Evolutionary conservation across 2,113 vertebrate species (phyloP).

Genomic region (Isichthys henryi): DNA sequence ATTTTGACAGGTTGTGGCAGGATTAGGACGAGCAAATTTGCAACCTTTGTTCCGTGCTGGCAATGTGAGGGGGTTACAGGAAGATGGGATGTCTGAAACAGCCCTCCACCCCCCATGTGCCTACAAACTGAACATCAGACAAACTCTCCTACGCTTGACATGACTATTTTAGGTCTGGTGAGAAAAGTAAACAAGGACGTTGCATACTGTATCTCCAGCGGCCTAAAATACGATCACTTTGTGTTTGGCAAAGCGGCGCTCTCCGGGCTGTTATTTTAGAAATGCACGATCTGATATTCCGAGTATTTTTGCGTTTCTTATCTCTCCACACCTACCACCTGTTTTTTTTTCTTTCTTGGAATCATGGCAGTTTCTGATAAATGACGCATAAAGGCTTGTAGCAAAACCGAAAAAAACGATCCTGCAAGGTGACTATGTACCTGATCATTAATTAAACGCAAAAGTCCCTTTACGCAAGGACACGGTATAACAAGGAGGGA

Average conservation of each 20-base stretch:
- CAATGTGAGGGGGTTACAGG: conserved; percentile 46
- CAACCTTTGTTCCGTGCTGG: conserved; percentile 61
- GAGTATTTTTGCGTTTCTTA: background rate
- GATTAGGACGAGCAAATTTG: conserved; percentile 64
- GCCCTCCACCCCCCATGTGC: conserved; percentile 51
- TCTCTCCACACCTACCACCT: background rate
- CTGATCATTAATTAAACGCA: background rate
- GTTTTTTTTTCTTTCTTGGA: background rate
- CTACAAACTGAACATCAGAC: conserved; percentile 61
- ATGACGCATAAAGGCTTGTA: background rate
- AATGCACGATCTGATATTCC: conserved; percentile 2
- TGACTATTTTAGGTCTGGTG: conserved; percentile 39
- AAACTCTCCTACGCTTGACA: conserved; percentile 55
- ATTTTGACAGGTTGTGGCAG: conserved; percentile 62
- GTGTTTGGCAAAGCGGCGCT: conserved; percentile 48
- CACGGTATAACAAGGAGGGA: background rate
- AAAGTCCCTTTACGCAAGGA: background rate
- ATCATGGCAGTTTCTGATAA: background rate
- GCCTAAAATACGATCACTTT: conserved; percentile 44
- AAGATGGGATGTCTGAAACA: conserved; percentile 42
- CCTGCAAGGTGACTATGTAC: background rate
- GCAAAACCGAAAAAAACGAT: background rate
- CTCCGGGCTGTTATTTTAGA: conserved; percentile 3
- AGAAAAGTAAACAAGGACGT: conserved; percentile 57
- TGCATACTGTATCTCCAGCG: conserved; percentile 38